Evolutionary conservation across 2,888 invertebrate species (phyloP), one percentile per base, ranked within the genome.

Genomic region (Zeuzera pyrina): DNA sequence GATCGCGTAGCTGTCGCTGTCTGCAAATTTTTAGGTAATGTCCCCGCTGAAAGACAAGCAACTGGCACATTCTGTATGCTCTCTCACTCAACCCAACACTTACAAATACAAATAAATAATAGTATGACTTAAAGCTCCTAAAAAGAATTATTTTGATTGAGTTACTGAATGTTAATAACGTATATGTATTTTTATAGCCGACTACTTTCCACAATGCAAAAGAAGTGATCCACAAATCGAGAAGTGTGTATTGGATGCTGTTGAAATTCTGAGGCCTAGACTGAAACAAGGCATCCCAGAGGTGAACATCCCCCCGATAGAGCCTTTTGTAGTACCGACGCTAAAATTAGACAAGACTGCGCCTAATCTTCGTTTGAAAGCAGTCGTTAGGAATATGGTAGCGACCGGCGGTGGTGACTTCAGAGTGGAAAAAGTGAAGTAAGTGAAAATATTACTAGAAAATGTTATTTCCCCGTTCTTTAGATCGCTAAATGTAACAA

Each of bases 321-420:
- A 93, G 39, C 93, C 93, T 0, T 84, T 93, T 41, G 69, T 63
- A 6, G 77, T 93, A 8, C 89, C 91, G 0, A 86, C 88, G 31
- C 74, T 92, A 38, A 87, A 87, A 45, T 86, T 92, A 41, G 88
- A 89, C 57, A 87, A 91, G 47, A 87, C 88, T 1, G 83, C 88
- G 4, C 88, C 91, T 1, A 87, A 90, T n/a, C 85, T 92, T 12
- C 86, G 86, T 37, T 57, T 93, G 10, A 88, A 88, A 43, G 91
- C 92, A 0, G 85, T 84, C 0, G 85, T 90, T 39, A 88, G 69
- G 36, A 86, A 92, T 40, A 86, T 91, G 30, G 84, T 83, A 46
- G 85, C 91, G 0, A 69, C 68, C 24, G 92, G 92, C 1, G 85
- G 87, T 6, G 87, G 88, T 0, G 76, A 87, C 33, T 89, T 89